Conservation (phyloP, 2,888 invertebrate genomes). For the Masnerella sp. region DNA sequence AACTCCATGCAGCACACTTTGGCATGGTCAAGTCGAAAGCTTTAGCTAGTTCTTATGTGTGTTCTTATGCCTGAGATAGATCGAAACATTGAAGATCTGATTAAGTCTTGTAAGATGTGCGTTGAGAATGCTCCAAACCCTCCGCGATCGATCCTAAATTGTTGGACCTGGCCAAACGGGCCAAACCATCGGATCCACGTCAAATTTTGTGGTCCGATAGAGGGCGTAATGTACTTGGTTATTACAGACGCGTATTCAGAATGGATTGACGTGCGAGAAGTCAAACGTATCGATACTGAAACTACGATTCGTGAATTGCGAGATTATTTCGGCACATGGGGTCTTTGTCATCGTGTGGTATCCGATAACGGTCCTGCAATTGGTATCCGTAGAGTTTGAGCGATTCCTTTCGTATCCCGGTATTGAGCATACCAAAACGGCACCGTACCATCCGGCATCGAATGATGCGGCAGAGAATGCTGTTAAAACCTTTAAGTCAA, state of each 20-base stretch:
- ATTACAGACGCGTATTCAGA: conserved; percentile 61
- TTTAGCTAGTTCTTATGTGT: conserved; percentile 56
- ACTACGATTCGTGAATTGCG: conserved; percentile 50
- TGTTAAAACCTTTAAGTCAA: conserved; percentile 53
- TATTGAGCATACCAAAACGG: conserved; percentile 27
- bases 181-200: conserved; percentile 57
- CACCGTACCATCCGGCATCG: conserved; percentile 50
- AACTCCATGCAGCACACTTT: conserved; percentile 55
- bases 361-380: conserved; percentile 59
- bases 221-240: conserved; percentile 60
- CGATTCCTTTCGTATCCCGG: conserved; percentile 30
- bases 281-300: conserved; percentile 49
- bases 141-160: conserved; percentile 41
- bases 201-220: conserved; percentile 59
- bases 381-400: conserved; percentile 21
- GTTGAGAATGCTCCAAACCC: conserved; percentile 53
- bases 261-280: conserved; percentile 60
- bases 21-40: conserved; percentile 56
- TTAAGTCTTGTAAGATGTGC: conserved; percentile 55
- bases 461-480: conserved; percentile 58
- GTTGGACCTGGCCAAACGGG: conserved; percentile 60
- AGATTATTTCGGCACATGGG: conserved; percentile 57
- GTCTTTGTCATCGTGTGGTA: conserved; percentile 54
- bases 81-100: conserved; percentile 52
- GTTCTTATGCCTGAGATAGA: conserved; percentile 63